Conservation (phyloP, 1,140 invertebrate genomes). For the Brachionus plicatilis region DNA sequence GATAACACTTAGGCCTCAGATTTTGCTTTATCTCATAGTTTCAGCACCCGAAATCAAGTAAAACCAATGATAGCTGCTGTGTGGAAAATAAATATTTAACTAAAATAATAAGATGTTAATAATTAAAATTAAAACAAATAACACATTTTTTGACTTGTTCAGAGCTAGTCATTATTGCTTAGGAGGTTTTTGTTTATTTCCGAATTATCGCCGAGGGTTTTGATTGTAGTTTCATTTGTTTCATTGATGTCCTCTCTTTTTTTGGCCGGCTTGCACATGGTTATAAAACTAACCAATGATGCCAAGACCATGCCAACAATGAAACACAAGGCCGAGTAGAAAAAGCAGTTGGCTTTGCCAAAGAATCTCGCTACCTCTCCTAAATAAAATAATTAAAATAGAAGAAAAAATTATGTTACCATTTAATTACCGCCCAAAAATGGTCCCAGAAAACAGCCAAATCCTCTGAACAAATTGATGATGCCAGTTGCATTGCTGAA, state of each 20-base stretch:
- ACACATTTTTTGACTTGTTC: background rate
- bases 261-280: background rate
- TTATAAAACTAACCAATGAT: conserved; percentile 1
- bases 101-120: background rate
- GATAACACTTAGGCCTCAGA: background rate
- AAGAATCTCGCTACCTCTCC: background rate
- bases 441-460: conserved; percentile 36
- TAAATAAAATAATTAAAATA: background rate
- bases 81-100: background rate
- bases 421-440: background rate
- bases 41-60: background rate
- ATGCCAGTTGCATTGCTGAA: conserved; percentile 36
- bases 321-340: background rate
- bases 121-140: background rate
- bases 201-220: background rate
- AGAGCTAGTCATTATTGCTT: background rate
- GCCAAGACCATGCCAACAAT: conserved; percentile 8
- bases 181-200: conserved; percentile 2
- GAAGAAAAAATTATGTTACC: background rate
- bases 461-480: conserved; percentile 38
- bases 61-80: background rate
- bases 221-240: conserved; percentile 18
- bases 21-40: background rate
- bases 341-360: background rate
- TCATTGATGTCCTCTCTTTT: background rate